Conservation (phyloP, 23 tunicate genomes). For the Ascidia mentula region DNA sequence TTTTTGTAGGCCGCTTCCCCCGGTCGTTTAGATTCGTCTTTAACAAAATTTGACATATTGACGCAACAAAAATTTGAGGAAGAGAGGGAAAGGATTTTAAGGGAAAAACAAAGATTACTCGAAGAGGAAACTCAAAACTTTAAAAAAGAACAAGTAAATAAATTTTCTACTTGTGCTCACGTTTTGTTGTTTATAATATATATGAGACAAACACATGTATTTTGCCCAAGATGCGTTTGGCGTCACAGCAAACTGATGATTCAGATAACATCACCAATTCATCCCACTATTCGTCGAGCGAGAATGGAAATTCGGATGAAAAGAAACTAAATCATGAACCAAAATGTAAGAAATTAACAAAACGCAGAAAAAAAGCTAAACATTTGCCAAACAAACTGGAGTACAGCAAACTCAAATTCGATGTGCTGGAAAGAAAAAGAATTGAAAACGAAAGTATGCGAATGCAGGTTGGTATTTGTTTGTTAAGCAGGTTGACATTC, state of each 20-base stretch:
- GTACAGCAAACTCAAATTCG: conserved; percentile 53
- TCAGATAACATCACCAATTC: background rate
- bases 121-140: conserved; percentile 53
- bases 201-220: background rate
- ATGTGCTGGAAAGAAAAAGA: conserved; percentile 67
- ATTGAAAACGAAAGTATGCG: conserved; percentile 66
- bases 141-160: conserved; percentile 28
- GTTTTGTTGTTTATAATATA: background rate
- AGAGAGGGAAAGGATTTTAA: conserved; percentile 29
- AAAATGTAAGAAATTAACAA: background rate
- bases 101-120: conserved; percentile 45
- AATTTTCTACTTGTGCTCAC: background rate
- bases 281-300: background rate
- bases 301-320: background rate
- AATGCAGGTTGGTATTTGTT: conserved; percentile 50
- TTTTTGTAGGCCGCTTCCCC: conserved; percentile 14
- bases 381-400: conserved; percentile 62
- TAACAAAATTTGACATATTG: conserved; percentile 50
- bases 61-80: conserved; percentile 49
- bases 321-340: background rate
- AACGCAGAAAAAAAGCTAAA: conserved; percentile 39
- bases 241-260: background rate
- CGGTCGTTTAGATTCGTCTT: conserved; percentile 33
- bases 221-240: background rate
- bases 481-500: background rate